Percentiles rank a stretch among this genome's conserved stretches.
phyloP scores from a whole-genome alignment of 2,888 invertebrate species.

The Netelia melanura region DNA sequence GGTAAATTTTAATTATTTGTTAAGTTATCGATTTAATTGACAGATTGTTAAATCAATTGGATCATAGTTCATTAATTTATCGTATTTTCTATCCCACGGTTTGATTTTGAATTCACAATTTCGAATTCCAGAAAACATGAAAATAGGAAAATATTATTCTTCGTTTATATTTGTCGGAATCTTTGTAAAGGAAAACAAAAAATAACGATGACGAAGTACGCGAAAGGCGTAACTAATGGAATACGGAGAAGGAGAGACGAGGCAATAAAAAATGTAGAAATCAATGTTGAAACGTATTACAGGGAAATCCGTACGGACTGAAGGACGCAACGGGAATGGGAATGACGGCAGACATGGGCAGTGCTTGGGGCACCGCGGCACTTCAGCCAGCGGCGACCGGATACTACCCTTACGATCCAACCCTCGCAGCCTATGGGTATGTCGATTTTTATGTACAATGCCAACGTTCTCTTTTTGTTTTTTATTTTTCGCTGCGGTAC shows the following conservation, averaged over 20 bases:
- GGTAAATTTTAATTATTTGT: constrained; percentile 1
- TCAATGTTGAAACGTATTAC: constrained; percentile 84
- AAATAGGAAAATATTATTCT: too few species aligned
- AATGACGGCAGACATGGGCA: constrained; percentile 93
- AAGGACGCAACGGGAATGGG: constrained; percentile 90
- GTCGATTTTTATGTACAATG: constrained; percentile 83
- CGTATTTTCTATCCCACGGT: too few species aligned
- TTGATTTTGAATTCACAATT: background rate
- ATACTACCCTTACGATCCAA: constrained; percentile 97
- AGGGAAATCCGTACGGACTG: constrained; percentile 96
- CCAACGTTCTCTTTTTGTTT: background rate
- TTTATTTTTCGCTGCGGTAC: background rate
- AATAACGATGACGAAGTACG: background rate
- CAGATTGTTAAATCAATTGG: too few species aligned
- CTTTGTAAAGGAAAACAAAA: background rate
- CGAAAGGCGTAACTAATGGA: background rate
- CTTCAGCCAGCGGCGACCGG: constrained; percentile 94
- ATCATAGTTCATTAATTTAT: too few species aligned
- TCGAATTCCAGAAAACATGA: too few species aligned
- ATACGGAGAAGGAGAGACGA: background rate
- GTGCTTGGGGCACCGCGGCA: constrained; percentile 96
- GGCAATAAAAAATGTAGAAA: constrained; percentile 52
- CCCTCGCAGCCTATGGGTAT: constrained; percentile 97
- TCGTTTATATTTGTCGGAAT: background rate
- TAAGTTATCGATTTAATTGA: background rate